Conservation (phyloP, 2,888 invertebrate species). For the Ophioninae sp. region DNA sequence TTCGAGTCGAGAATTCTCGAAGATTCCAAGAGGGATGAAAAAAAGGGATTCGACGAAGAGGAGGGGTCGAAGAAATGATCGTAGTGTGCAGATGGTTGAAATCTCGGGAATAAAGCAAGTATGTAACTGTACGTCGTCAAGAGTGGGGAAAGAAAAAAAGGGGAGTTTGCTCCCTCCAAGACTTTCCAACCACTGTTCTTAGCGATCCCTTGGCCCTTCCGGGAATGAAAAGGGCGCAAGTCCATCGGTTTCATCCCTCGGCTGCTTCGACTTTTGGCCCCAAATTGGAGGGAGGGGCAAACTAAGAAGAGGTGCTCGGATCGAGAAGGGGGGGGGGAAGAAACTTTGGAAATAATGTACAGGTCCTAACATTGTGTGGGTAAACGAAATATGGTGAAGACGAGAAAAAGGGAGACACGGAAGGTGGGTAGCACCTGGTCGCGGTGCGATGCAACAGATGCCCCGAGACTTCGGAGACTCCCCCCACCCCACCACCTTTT, state of each 20-base stretch:
- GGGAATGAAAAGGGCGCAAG: neutral
- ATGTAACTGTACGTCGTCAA: conserved; percentile 41
- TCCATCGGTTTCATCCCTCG: conserved; percentile 1
- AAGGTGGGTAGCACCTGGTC: conserved; percentile 78
- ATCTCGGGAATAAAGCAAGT: conserved; percentile 71
- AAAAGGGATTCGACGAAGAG: conserved; percentile 34
- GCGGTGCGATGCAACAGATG: conserved; percentile 78
- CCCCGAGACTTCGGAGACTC: conserved; percentile 65
- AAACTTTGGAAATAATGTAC: conserved; percentile 9
- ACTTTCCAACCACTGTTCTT: conserved; percentile 2
- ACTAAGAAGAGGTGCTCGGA: neutral
- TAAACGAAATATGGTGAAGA: conserved; percentile 11
- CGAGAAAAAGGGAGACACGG: conserved; percentile 64
- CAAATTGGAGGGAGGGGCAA: neutral
- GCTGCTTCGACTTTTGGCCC: neutral
- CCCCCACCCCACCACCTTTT: conserved; percentile 38
- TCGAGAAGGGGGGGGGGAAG: neutral
- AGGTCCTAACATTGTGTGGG: neutral
- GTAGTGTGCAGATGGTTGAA: conserved; percentile 69
- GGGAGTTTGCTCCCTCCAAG: conserved; percentile 5
- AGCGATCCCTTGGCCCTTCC: conserved; percentile 3
- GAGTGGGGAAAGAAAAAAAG: conserved; percentile 21
- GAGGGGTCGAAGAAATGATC: conserved; percentile 49
- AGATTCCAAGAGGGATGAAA: conserved; percentile 30
- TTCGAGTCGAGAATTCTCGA: conserved; percentile 50